Base-by-base conservation (phyloP, 1,140 invertebrate species). In the Zaprionus gabonicus region DNA sequence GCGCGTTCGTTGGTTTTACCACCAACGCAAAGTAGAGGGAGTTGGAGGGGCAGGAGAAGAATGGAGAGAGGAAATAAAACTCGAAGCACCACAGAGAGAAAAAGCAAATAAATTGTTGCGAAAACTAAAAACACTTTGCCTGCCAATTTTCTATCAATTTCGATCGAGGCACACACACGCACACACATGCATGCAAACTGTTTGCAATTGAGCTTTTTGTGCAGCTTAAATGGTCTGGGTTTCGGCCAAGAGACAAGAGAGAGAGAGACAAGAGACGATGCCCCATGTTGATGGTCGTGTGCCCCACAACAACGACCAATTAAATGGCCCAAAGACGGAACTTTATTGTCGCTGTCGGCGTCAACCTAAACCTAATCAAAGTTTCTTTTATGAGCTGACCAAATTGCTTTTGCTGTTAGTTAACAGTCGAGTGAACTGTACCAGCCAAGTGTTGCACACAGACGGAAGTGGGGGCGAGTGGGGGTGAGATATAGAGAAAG, bases 121-220 rank as follows among this genome's bases (percentile, higher is more conserved):
- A 70, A 79, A 82, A 82, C 83, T 87, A 78, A 86, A 86, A 87
- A 84, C 78, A 73, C 64, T 83, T 81, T 84, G 78, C 58, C 46
- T 76, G 84, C 84, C 84, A 87, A 87, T 87, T 88, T 84, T 88
- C 84, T 84, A 87, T 87, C 84, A 87, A 83, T 87, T 87, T 77
- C 53, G 36, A 67, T 13, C 34, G 51, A 49, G 25, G 31, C 31
- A 31, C 31, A 34, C 25, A 25, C 13, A n/a, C n/a, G n/a, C n/a
- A n/a, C n/a, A n/a, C n/a, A n/a, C n/a, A n/a, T n/a, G n/a, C n/a
- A 56, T 28, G 27, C 27, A 56, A 75, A 85, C 68, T 71, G 80
- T 85, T 85, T 74, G 60, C 82, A 75, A 80, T 85, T 81, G 74
- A 41, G 72, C 82, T 86, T 81, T 74, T 74, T 78, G 67, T 72